Evolutionary conservation across 2,113 vertebrate genomes (phyloP).

Genomic region (Suncus etruscus): DNA sequence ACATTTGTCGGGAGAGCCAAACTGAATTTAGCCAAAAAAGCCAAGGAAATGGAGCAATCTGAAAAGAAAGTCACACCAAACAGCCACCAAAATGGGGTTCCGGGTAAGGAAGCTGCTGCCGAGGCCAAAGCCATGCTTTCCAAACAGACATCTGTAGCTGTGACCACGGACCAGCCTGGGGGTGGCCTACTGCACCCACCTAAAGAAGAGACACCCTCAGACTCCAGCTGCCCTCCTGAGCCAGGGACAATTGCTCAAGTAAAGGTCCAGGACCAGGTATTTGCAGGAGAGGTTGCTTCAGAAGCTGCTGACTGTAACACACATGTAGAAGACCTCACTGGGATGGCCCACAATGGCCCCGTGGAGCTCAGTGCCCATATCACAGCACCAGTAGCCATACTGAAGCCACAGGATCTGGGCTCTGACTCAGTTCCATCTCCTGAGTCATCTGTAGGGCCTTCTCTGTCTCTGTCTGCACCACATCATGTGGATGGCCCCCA

Average conservation of each 20-base stretch:
- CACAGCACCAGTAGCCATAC: not conserved
- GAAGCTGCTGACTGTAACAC: not conserved
- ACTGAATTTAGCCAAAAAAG: constrained; percentile 88
- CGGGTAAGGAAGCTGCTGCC: constrained; percentile 75
- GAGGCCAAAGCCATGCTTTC: constrained; percentile 76
- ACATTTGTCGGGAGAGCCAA: constrained; percentile 89
- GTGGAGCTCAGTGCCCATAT: constrained; percentile 1
- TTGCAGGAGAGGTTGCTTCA: not conserved
- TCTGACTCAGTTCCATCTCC: constrained; percentile 60
- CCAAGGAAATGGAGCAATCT: constrained; percentile 84
- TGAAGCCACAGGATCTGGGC: constrained; percentile 41
- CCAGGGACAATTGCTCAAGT: constrained; percentile 43
- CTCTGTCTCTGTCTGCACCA: not conserved
- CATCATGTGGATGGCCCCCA: not conserved
- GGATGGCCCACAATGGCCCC: not conserved
- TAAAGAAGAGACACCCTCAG: constrained; percentile 50
- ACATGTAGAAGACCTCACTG: constrained; percentile 25
- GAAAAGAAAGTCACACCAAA: constrained; percentile 80
- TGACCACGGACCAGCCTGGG: not conserved
- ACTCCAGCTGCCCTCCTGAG: constrained; percentile 60
- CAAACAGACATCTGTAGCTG: constrained; percentile 64
- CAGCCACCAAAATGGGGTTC: constrained; percentile 80
- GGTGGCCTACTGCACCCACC: too few species aligned
- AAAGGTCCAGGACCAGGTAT: not conserved
- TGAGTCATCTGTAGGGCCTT: constrained; percentile 45